These are phyloP conservation scores for Apteryx owenii DNA, from an alignment of 2,113 vertebrate species.

Conservation along the genomic window DNA sequence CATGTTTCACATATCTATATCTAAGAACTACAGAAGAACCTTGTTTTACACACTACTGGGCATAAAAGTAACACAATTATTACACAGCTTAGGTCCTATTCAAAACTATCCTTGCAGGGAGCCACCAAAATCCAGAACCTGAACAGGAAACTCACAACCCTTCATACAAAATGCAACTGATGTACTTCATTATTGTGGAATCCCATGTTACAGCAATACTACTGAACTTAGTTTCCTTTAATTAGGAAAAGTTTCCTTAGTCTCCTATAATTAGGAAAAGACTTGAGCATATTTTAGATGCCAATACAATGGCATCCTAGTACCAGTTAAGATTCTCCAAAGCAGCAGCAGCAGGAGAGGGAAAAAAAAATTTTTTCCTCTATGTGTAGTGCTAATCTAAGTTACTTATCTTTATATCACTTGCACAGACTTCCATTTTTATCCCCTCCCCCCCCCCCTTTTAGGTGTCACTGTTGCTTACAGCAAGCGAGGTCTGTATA, in stretches of 20 bases:
- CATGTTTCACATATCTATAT: not conserved
- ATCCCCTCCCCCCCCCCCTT: not conserved
- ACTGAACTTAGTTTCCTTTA: not conserved
- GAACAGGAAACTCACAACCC: not conserved
- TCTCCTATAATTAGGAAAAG: not conserved
- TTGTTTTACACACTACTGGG: not conserved
- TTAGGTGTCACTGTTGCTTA: not conserved
- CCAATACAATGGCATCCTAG: not conserved
- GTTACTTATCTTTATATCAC: not conserved
- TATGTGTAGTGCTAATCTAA: not conserved
- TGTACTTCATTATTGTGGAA: not conserved
- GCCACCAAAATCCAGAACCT: not conserved
- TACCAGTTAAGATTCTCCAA: not conserved
- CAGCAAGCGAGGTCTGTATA: fast-evolving
- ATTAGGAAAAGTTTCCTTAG: not conserved
- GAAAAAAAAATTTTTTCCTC: not conserved
- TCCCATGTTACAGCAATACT: not conserved
- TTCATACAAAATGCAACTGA: not conserved
- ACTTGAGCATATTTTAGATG: not conserved
- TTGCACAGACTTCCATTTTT: not conserved
- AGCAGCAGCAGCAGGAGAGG: not conserved
- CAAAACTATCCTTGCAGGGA: not conserved
- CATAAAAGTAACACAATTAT: not conserved
- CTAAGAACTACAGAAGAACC: not conserved
- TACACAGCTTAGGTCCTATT: not conserved